Conservation (phyloP, 2,888 invertebrate genomes). For the Dryocosmus kuriphilus region DNA sequence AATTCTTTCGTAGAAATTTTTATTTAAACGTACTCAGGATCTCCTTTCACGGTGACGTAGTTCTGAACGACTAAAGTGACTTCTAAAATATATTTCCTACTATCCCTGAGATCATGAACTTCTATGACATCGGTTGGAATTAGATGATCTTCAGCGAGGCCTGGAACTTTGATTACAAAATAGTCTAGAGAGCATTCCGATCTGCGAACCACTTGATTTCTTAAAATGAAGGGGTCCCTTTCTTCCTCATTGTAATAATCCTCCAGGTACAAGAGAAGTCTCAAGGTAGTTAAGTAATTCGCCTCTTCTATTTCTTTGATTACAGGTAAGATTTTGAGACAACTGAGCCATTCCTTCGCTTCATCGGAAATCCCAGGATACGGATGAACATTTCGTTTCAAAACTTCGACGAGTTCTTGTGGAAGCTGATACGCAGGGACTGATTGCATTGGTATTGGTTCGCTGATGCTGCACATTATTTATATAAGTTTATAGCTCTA, state of each 20-base stretch:
- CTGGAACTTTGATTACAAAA: conserved; percentile 17
- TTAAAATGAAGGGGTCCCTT: not conserved
- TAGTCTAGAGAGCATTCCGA: not conserved
- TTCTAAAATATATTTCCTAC: not conserved
- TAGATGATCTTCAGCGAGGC: conserved; percentile 17
- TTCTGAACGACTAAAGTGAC: not conserved
- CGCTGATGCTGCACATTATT: not conserved
- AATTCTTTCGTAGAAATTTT: not conserved
- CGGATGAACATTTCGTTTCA: not conserved
- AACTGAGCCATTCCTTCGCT: not conserved
- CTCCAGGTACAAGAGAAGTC: conserved; percentile 19
- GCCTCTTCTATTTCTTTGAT: not conserved
- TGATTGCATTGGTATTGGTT: not conserved
- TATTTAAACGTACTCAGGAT: not conserved
- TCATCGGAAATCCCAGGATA: conserved; percentile 16
- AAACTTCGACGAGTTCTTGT: conserved; percentile 5
- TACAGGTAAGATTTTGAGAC: not conserved
- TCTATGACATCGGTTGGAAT: conserved; percentile 8
- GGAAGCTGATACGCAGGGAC: conserved; percentile 22
- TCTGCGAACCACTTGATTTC: not conserved
- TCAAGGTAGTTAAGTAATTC: conserved; percentile 7
- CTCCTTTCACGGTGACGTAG: not conserved
- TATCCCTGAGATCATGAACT: not conserved
- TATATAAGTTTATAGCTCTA: not conserved
- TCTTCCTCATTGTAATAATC: conserved; percentile 22